Evolutionary conservation across 2,888 invertebrate species (phyloP).

Genomic region (Acheta domesticus): DNA sequence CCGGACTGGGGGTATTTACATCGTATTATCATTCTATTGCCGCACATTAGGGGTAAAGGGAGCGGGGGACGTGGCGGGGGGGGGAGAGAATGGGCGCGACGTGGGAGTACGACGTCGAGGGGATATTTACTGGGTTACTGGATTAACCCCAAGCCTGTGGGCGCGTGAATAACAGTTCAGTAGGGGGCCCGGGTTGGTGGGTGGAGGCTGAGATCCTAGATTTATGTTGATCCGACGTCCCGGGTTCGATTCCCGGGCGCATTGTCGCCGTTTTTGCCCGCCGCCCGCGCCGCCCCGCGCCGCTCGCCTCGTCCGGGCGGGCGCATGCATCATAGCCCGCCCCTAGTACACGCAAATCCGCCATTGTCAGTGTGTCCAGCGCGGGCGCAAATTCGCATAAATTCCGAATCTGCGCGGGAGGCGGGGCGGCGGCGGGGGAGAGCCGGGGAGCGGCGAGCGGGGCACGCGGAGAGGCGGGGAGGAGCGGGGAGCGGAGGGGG

Average conservation of each 20-base stretch:
- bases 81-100: no score
- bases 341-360: slow-evolving; percentile 11
- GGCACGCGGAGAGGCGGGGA: neutral
- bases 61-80: neutral
- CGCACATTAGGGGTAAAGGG: neutral
- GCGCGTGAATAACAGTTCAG: slow-evolving; percentile 10
- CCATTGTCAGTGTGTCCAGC: neutral
- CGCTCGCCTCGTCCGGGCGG: neutral
- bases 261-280: neutral
- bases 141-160: neutral
- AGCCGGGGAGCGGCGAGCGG: neutral
- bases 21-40: slow-evolving; percentile 11
- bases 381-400: slow-evolving; percentile 6
- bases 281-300: neutral
- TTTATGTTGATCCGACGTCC: slow-evolving; percentile 9
- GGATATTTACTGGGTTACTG: slow-evolving; percentile 18
- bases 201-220: neutral
- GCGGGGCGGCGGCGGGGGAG: neutral
- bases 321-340: neutral
- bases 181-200: neutral
- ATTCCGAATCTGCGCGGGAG: neutral
- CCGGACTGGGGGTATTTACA: neutral
- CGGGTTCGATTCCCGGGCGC: slow-evolving; percentile 9
- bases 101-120: neutral
- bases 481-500: neutral